Conservation (phyloP, 2,797 vertebrate genomes). For the Bradypodion pumilum region DNA sequence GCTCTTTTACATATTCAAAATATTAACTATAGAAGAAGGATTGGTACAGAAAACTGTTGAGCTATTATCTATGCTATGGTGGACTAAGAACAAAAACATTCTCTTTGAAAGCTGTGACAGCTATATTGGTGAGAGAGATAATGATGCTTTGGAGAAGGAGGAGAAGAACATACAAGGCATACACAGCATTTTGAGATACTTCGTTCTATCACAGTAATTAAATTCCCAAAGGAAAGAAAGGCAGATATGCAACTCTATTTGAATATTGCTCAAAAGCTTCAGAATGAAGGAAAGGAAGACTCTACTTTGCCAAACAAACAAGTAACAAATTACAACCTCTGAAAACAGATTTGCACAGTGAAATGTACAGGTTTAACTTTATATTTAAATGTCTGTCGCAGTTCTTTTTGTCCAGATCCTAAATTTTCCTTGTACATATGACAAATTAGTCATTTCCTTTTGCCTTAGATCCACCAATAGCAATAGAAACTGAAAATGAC, state of each 20-base stretch:
- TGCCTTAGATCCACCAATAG: background rate
- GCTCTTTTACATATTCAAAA: background rate
- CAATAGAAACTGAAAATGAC: background rate
- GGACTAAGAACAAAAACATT: conserved; percentile 16
- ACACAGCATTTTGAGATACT: background rate
- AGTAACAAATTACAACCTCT: background rate
- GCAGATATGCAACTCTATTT: background rate
- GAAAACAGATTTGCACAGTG: background rate
- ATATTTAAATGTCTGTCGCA: background rate
- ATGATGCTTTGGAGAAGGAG: conserved; percentile 11
- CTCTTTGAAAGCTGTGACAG: conserved; percentile 10
- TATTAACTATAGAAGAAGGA: background rate
- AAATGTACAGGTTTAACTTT: background rate
- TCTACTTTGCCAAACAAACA: background rate
- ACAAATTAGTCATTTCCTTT: background rate
- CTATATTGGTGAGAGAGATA: conserved; percentile 22
- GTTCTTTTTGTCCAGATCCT: background rate
- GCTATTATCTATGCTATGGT: conserved; percentile 2
- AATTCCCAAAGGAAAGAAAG: conserved; percentile 20
- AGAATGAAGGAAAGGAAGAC: background rate
- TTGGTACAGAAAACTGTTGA: conserved; percentile 7
- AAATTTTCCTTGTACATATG: background rate
- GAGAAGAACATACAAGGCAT: background rate
- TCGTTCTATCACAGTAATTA: conserved; percentile 22
- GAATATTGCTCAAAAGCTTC: conserved; percentile 5